phyloP scores from a whole-genome alignment of 1,140 invertebrate genomes.

The Globodera ellingtonae region DNA sequence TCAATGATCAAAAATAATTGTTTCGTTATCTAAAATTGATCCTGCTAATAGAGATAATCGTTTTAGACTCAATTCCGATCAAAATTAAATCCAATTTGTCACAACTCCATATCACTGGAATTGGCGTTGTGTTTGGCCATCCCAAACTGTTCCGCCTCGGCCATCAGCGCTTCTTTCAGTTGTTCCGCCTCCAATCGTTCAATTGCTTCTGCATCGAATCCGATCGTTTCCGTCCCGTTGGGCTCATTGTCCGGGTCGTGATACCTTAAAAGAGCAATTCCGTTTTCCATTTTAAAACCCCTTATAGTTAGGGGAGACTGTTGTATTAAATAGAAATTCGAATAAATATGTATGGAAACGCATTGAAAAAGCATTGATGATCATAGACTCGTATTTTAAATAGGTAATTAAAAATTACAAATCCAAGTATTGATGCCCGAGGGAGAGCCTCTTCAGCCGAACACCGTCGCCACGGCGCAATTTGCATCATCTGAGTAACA shows the following conservation, averaged over 20 bases:
- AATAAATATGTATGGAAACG: no score
- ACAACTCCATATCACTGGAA: no score
- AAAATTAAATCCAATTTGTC: no score
- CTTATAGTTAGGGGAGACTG: no score
- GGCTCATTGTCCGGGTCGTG: constrained; percentile 56
- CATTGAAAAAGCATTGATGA: no score
- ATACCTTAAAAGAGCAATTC: neutral
- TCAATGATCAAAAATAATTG: no score
- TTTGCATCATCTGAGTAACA: constrained; percentile 34
- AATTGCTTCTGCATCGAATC: constrained; percentile 53
- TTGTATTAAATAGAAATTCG: no score
- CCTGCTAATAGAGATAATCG: no score
- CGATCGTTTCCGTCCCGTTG: constrained; percentile 21
- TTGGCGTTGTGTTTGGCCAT: neutral
- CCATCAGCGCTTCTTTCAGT: constrained; percentile 28
- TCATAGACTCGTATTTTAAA: no score
- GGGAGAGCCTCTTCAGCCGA: constrained; percentile 57
- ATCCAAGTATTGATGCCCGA: constrained; percentile 50
- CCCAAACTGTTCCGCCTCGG: constrained; percentile 39
- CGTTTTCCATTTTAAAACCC: no score
- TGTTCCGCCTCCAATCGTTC: constrained; percentile 33
- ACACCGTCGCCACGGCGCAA: constrained; percentile 47
- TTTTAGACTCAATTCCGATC: no score
- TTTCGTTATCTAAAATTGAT: no score
- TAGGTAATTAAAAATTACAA: constrained; percentile 30